Percentiles rank a stretch among this genome's conserved stretches.
Evolutionary conservation across 2,797 vertebrate genomes (phyloP).

Genomic region (Molossus molossus): DNA sequence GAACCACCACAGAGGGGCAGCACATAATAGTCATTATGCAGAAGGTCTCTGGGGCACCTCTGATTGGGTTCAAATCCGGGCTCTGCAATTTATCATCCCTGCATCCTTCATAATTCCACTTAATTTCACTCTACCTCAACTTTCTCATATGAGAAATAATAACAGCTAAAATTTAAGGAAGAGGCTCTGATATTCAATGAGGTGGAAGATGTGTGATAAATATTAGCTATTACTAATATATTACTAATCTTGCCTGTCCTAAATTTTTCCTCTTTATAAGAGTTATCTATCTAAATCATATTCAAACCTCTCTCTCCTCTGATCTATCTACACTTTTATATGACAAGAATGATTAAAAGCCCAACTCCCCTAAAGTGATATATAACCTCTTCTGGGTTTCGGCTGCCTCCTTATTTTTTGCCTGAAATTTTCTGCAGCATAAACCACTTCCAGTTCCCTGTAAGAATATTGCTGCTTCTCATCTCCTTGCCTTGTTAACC

Average conservation of each 20-base stretch:
- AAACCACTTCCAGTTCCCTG: not conserved
- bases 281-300: constrained; percentile 68
- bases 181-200: not conserved
- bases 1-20: rapidly evolving
- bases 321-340: not conserved
- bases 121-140: not conserved
- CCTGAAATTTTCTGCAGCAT: not conserved
- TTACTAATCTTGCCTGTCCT: constrained; percentile 38
- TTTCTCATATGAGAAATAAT: constrained; percentile 1
- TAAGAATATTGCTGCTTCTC: not conserved
- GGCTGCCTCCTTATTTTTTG: constrained; percentile 14
- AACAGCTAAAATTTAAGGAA: constrained; percentile 14
- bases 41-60: rapidly evolving
- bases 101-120: not conserved
- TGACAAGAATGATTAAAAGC: constrained; percentile 73
- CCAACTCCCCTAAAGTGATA: not conserved
- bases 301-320: constrained; percentile 11
- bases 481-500: not conserved
- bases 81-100: not conserved
- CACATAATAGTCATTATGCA: not conserved
- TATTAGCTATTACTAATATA: constrained; percentile 45
- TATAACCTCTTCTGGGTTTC: not conserved
- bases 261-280: constrained; percentile 58
- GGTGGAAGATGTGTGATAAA: not conserved
- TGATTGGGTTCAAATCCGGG: not conserved